Base-by-base conservation (phyloP, 2,888 invertebrate genomes). In the Eristalinus aeneus region DNA sequence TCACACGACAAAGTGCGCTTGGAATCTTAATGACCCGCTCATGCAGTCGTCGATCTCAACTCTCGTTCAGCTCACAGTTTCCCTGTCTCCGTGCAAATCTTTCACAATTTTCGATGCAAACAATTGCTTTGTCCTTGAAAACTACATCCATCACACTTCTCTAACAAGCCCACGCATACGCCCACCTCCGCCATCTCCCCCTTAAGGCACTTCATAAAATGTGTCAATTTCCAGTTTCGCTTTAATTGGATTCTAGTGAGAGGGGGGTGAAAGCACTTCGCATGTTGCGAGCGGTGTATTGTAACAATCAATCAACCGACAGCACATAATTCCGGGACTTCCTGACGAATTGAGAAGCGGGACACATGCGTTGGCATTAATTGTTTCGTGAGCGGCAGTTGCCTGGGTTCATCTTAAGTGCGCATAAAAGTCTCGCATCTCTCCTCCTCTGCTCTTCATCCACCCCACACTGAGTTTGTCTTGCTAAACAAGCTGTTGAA, bases 401-500 rank as follows among this genome's bases (percentile, higher is more conserved):
- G 69, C 76, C 54, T 61, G 39, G 23, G 31, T 68, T 75, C 60
- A 16, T 16, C 34, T 73, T 63, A 27, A 63, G 63, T 53, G 60
- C 9, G 36, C 54, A 34, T 32, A 53, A 68, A 63, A 36, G 32
- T 20, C 54, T 34, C 34, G 20, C 16, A 11, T 10, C 20, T 34
- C 11, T 34, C 27, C 53, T 11, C n/a, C 4, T 6, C 23, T 3
- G n/a, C 16, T 1, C 27, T 0, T 12, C 5, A 22, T 32, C 16
- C 11, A 36, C 39, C 64, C 22, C 23, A 20, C 23, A 27, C 27
- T 3, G 2, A 27, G 16, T 53, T 27, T 31, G 56, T 53, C 22
- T 56, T 61, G 63, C 64, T 61, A 54, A 71, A 61, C 79, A 84
- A 75, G 84, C 84, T 79, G 84, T 79, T 75, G 79, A 84, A 56